Base-by-base conservation (phyloP, 2,797 vertebrate species). In the Gadopsis bispinosus region DNA sequence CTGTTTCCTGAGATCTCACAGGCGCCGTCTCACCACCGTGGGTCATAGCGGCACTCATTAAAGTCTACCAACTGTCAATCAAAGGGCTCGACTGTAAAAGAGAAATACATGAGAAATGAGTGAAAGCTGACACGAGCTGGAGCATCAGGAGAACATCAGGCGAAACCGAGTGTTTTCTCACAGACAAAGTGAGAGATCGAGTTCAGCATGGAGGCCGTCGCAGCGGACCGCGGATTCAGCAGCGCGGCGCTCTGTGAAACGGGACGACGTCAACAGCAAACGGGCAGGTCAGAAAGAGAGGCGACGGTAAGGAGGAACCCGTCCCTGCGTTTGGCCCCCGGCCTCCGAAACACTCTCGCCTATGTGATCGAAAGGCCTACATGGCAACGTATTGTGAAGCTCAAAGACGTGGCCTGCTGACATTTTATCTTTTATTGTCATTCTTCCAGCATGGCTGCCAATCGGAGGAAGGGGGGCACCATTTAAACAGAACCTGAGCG, bases 401-500 rank as follows among this genome's bases (percentile, higher is more conserved):
- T 31, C 47, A 77, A 54, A 58, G 16, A 60, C n/a, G 17, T 37
- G 51, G 37, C 53, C 17, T 29, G 26, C 13, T 51, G 31, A 60
- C 22, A 31, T 33, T 55, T 48, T 37, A 26, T 4, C 35, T 43
- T 69, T 72, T 22, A 37, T 37, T 29, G 48, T 61, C 62, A 13
- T 35, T 39, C 14, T 20, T 55, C 55, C 41, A 68, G 59, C 75
- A 69, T 35, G 53, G 33, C 56, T 29, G 69, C 67, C 61, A 43
- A 39, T 61, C 1, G 10, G n/a, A n/a, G n/a, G n/a, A n/a, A n/a
- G n/a, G 55, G 65, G 64, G 31, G 50, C 62, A 5, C 19, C 20
- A 1, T 71, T 29, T 41, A 56, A 50, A 61, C 45, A 74, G 64
- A 16, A 48, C 17, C 54, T 76, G 66, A 82, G 53, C 79, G 80